These are phyloP conservation scores for Hypercompe scribonia DNA, from an alignment of 2,888 invertebrate genomes.

Conservation along the genomic window DNA sequence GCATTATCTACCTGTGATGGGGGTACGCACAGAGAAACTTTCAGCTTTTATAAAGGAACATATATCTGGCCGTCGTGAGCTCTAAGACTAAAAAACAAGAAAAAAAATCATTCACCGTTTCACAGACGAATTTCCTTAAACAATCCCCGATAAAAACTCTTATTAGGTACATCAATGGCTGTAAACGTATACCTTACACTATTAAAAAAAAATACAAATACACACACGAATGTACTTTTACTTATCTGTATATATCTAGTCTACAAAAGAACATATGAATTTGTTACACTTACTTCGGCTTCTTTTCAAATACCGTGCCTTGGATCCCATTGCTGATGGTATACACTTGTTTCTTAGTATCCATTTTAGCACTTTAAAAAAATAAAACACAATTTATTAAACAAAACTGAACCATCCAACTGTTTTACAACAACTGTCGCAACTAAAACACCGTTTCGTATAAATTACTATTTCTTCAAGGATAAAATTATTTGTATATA, in stretches of 20 bases:
- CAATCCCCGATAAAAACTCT: not conserved
- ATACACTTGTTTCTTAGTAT: slow-evolving; percentile 23
- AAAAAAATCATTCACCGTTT: not conserved
- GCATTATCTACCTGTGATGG: too few relatives aligned
- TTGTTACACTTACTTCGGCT: slow-evolving; percentile 33
- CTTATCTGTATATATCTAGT: not conserved
- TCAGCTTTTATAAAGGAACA: too few relatives aligned
- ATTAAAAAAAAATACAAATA: not conserved
- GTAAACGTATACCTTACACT: not conserved
- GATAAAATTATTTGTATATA: slow-evolving; percentile 21
- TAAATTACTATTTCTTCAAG: slow-evolving; percentile 25
- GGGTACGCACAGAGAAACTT: too few relatives aligned
- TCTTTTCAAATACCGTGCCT: slow-evolving; percentile 18
- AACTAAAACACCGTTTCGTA: slow-evolving; percentile 15
- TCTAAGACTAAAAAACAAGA: too few relatives aligned
- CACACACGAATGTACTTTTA: not conserved
- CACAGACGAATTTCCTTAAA: not conserved
- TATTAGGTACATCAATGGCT: not conserved
- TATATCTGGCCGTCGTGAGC: too few relatives aligned
- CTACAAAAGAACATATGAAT: not conserved
- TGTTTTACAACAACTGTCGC: slow-evolving; percentile 13
- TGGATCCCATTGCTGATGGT: slow-evolving; percentile 37
- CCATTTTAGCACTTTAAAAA: slow-evolving; percentile 10
- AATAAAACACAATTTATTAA: not conserved
- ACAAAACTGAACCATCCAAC: slow-evolving; percentile 15